Evolutionary conservation across 2,888 invertebrate genomes (phyloP).

Genomic region (Rotaria sp.): DNA sequence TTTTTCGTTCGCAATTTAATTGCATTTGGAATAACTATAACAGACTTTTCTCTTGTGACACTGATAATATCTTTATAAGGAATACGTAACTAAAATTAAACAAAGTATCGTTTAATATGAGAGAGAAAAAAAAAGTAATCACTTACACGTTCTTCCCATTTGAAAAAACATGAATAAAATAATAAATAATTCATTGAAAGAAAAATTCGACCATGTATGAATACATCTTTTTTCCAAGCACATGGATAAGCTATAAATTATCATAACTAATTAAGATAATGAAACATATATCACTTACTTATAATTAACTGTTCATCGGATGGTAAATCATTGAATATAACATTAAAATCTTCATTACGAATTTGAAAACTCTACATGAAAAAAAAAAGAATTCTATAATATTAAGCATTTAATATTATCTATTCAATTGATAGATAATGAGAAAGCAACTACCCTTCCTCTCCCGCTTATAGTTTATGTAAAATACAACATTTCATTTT

Average conservation of each 20-base stretch:
- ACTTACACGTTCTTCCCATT: conserved; percentile 6
- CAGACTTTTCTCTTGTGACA: background rate
- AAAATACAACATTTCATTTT: too few relatives aligned
- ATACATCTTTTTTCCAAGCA: background rate
- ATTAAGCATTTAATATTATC: too few relatives aligned
- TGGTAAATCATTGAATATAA: background rate
- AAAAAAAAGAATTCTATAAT: too few relatives aligned
- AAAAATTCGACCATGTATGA: conserved; percentile 1
- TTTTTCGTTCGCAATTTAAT: conserved; percentile 15
- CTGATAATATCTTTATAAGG: background rate
- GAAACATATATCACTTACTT: background rate
- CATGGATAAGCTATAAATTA: background rate
- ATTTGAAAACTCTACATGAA: background rate
- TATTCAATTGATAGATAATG: too few relatives aligned
- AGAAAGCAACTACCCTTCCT: too few relatives aligned
- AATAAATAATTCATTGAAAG: background rate
- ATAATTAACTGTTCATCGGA: background rate
- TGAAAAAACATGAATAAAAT: background rate
- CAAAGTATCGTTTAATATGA: background rate
- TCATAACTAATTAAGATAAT: background rate
- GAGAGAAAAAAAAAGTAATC: background rate
- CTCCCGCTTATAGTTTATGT: too few relatives aligned
- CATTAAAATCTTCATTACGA: conserved; percentile 4
- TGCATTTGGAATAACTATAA: background rate
- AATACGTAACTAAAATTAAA: background rate